A percentile compares a stretch with the other conserved stretches of the same genome.
Evolutionary conservation across 2,888 invertebrate genomes (phyloP).

Genomic region (Pharmacophagus antenor): DNA sequence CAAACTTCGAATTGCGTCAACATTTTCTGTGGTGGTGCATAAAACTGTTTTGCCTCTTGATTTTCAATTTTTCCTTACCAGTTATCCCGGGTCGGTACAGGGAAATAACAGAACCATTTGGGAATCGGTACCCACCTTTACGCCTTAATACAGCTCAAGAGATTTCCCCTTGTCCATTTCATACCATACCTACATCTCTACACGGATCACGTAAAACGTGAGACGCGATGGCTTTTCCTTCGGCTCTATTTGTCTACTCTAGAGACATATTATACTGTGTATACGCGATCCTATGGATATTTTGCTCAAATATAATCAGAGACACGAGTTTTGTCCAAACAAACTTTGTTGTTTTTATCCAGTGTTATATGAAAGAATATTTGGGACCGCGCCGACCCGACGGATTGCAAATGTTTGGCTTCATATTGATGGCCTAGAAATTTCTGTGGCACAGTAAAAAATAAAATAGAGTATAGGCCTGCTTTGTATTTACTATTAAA

Average conservation of each 20-base stretch:
- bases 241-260: constrained; percentile 72
- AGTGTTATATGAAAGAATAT: constrained; percentile 60
- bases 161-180: constrained; percentile 72
- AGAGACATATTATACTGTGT: constrained; percentile 78
- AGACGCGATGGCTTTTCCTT: constrained; percentile 71
- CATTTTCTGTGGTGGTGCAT: constrained; percentile 53
- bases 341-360: constrained; percentile 71
- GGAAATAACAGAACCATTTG: constrained; percentile 68
- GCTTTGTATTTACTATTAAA: not conserved
- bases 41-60: constrained; percentile 52
- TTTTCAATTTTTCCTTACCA: constrained; percentile 61
- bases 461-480: constrained; percentile 11
- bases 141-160: constrained; percentile 73
- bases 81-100: constrained; percentile 57
- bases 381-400: constrained; percentile 45
- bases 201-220: constrained; percentile 69
- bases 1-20: constrained; percentile 30
- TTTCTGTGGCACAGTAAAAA: constrained; percentile 33
- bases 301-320: constrained; percentile 78
- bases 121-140: constrained; percentile 62
- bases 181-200: constrained; percentile 60
- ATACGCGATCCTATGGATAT: constrained; percentile 71
- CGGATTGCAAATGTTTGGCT: constrained; percentile 70
- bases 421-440: constrained; percentile 60
- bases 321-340: constrained; percentile 66